phyloP scores from a whole-genome alignment of 2,797 vertebrate genomes.

The Galagoides demidoff region DNA sequence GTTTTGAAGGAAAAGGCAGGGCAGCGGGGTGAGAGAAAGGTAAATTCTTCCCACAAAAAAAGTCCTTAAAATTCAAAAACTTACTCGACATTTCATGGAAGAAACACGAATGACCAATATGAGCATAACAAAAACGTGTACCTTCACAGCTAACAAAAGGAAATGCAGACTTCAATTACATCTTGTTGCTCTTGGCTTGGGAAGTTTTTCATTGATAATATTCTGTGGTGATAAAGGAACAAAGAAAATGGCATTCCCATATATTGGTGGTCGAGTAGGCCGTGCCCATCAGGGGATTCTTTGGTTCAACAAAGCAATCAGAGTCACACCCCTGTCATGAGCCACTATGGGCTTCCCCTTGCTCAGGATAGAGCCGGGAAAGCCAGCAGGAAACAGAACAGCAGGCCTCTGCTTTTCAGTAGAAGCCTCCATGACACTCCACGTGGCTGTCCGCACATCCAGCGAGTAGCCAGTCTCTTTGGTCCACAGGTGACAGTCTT shows the following conservation, averaged over 20 bases:
- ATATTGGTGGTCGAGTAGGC: not conserved
- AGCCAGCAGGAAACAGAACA: not conserved
- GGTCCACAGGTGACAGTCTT: not conserved
- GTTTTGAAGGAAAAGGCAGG: not conserved
- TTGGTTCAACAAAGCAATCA: not conserved
- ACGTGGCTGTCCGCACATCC: not conserved
- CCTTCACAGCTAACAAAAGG: not conserved
- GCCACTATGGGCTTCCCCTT: too few relatives aligned
- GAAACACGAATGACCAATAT: not conserved
- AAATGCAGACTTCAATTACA: not conserved
- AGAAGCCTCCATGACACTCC: not conserved
- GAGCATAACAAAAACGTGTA: not conserved
- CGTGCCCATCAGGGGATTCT: not conserved
- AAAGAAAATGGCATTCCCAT: not conserved
- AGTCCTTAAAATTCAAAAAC: conserved; percentile 30
- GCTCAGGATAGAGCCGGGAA: not conserved
- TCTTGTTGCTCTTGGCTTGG: not conserved
- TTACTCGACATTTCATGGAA: not conserved
- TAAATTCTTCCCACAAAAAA: not conserved
- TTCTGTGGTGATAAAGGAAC: not conserved
- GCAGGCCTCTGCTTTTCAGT: not conserved
- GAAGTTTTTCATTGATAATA: not conserved
- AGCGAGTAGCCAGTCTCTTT: not conserved
- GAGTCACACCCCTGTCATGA: fast-evolving
- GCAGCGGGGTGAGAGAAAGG: not conserved